These are phyloP conservation scores for Delichon dasypus DNA, from an alignment of 2,797 vertebrate genomes.

Conservation along the genomic window DNA sequence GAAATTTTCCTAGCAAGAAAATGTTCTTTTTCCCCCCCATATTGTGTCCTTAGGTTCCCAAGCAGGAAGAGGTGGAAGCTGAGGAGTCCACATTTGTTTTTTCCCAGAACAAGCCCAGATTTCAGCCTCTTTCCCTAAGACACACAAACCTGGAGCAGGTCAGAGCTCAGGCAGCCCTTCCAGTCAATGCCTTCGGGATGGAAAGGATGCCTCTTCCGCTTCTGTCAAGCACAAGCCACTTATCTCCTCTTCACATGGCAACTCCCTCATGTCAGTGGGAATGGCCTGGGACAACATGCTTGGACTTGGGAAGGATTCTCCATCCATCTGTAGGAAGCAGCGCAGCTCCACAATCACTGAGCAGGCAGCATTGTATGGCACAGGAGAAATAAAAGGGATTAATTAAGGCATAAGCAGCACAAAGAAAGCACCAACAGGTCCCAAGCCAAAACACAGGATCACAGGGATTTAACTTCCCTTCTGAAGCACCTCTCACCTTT, in stretches of 20 bases:
- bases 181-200: neutral
- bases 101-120: neutral
- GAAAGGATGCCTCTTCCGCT: neutral
- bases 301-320: neutral
- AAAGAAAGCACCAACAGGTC: neutral
- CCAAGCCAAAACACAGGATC: neutral
- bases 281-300: neutral
- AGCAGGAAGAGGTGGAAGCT: neutral
- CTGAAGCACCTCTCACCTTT: neutral
- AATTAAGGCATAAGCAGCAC: neutral
- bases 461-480: neutral
- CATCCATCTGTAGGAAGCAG: neutral
- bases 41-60: neutral
- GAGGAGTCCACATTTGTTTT: neutral
- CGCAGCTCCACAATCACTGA: neutral
- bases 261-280: fast-evolving
- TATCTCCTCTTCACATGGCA: neutral
- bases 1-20: neutral
- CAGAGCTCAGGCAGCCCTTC: neutral
- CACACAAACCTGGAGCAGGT: neutral
- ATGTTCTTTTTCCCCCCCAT: fast-evolving
- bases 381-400: neutral
- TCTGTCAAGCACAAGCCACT: neutral
- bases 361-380: neutral
- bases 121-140: neutral